Evolutionary conservation across 2,888 invertebrate genomes (phyloP).

Genomic region (Eupsilia transversa): DNA sequence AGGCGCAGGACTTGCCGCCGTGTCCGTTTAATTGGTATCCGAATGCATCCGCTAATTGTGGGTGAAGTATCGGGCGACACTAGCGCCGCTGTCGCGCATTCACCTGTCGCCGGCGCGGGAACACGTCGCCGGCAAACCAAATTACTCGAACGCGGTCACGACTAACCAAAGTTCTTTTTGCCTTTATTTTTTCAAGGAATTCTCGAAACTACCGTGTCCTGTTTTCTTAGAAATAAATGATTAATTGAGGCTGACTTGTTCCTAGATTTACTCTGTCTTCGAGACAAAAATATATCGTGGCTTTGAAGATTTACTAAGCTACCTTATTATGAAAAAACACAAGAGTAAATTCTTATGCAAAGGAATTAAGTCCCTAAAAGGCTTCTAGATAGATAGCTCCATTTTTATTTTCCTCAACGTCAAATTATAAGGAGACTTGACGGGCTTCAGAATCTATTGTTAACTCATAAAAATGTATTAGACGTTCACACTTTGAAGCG

Average conservation of each 20-base stretch:
- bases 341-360: background rate
- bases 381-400: background rate
- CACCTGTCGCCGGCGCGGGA: slow-evolving; percentile 77
- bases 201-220: slow-evolving; percentile 42
- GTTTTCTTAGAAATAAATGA: slow-evolving; percentile 46
- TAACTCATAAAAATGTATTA: slow-evolving; percentile 58
- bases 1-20: slow-evolving; percentile 65
- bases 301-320: background rate
- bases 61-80: slow-evolving; percentile 72
- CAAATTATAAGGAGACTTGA: slow-evolving; percentile 26
- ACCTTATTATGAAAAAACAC: background rate
- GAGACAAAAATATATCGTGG: background rate
- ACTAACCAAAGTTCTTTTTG: slow-evolving; percentile 60
- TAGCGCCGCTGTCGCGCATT: slow-evolving; percentile 75
- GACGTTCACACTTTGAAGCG: slow-evolving; percentile 54
- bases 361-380: slow-evolving; percentile 17
- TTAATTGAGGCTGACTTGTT: slow-evolving; percentile 11
- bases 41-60: slow-evolving; percentile 82
- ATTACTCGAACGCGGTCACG: slow-evolving; percentile 76
- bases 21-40: slow-evolving; percentile 82
- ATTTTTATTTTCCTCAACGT: slow-evolving; percentile 17
- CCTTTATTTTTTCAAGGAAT: slow-evolving; percentile 56
- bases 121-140: slow-evolving; percentile 72
- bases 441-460: slow-evolving; percentile 43
- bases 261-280: background rate